Percentiles rank a stretch among this genome's conserved stretches.
Conservation (phyloP, 1,140 invertebrate genomes). For the Tetragonula clypearis region DNA sequence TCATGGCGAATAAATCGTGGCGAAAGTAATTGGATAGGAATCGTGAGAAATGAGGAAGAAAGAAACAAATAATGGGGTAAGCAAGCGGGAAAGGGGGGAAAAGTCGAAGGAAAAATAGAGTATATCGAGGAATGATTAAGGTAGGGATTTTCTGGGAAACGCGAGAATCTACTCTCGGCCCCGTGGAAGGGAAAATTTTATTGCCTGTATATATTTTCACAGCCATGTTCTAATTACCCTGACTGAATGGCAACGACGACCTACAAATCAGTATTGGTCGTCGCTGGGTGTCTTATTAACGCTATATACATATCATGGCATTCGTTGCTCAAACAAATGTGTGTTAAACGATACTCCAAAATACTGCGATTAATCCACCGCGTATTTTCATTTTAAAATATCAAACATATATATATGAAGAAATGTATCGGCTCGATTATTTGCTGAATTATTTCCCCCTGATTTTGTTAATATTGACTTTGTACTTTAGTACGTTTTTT, state of each 20-base stretch:
- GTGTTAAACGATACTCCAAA: not conserved
- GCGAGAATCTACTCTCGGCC: slow-evolving; percentile 49
- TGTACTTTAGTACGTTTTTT: too few species aligned
- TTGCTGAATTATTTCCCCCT: not conserved
- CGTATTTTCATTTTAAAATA: not conserved
- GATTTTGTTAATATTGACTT: too few species aligned
- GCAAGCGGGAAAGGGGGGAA: not conserved
- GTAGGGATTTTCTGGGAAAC: slow-evolving; percentile 52
- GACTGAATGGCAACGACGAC: slow-evolving; percentile 43
- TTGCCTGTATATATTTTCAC: slow-evolving; percentile 44
- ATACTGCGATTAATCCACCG: not conserved
- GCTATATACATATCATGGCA: not conserved
- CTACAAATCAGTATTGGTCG: slow-evolving; percentile 49
- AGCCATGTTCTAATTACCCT: slow-evolving; percentile 52
- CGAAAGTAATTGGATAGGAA: slow-evolving; percentile 20
- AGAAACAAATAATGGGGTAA: slow-evolving; percentile 47
- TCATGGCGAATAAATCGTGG: slow-evolving; percentile 5
- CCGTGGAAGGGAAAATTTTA: slow-evolving; percentile 28
- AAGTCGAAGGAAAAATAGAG: slow-evolving; percentile 27
- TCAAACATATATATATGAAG: not conserved
- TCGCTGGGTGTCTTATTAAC: slow-evolving; percentile 5
- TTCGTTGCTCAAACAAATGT: not conserved
- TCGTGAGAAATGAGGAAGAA: slow-evolving; percentile 32
- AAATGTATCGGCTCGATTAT: not conserved
- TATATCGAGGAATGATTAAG: slow-evolving; percentile 60